A percentile compares a stretch with the other conserved stretches of the same genome.
Evolutionary conservation across 2,888 invertebrate genomes (phyloP).

Genomic region (Lasioglossum zephyrum): DNA sequence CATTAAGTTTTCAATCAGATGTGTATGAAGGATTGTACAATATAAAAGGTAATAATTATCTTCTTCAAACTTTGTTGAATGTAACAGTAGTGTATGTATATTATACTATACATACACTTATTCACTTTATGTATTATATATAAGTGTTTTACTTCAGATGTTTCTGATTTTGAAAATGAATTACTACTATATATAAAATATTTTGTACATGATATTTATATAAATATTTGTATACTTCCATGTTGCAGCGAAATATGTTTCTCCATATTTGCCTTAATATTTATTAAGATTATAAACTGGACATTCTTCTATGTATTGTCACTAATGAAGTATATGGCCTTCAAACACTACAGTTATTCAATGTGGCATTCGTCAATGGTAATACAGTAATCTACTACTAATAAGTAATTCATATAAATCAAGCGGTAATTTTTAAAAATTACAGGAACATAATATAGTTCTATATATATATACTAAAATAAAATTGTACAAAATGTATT

Average conservation of each 20-base stretch:
- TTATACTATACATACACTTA: conserved; percentile 29
- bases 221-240: conserved; percentile 56
- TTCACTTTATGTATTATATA: conserved; percentile 7
- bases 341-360: conserved; percentile 27
- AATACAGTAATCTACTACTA: conserved; percentile 36
- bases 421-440: conserved; percentile 33
- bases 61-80: conserved; percentile 25
- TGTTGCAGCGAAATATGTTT: conserved; percentile 49
- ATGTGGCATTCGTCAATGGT: conserved; percentile 46
- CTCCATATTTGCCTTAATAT: conserved; percentile 49
- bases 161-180: conserved; percentile 30
- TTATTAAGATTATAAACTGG: conserved; percentile 32
- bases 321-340: conserved; percentile 19
- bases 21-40: conserved; percentile 20
- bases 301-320: conserved; percentile 12
- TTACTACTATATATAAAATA: conserved; percentile 36
- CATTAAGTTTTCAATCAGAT: conserved; percentile 32
- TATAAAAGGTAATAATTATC: conserved; percentile 37
- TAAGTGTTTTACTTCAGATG: conserved; percentile 23
- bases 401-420: conserved; percentile 24
- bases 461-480: conserved; percentile 36
- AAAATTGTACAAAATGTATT: conserved; percentile 49
- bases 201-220: conserved; percentile 57
- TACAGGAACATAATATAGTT: conserved; percentile 17
- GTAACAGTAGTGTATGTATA: conserved; percentile 8